phyloP scores from a whole-genome alignment of 1,140 invertebrate species.

The Megalopta genalis region DNA sequence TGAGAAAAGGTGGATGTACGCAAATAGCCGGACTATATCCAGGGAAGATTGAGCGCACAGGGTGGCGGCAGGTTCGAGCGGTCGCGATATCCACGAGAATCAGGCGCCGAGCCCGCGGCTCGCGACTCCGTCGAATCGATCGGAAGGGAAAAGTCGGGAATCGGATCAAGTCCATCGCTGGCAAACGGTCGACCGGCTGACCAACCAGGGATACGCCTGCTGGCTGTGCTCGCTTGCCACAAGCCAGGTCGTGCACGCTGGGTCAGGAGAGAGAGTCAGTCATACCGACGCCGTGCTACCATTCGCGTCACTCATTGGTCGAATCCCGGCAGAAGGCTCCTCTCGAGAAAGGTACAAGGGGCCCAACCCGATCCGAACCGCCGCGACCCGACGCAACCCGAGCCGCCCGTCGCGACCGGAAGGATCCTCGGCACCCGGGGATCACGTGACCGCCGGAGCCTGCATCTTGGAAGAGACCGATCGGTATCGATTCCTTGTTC shows the following conservation, averaged over 20 bases:
- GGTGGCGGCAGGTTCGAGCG: too few species aligned
- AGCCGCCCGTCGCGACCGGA: not conserved
- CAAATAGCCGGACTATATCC: not conserved
- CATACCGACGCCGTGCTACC: conserved; percentile 73
- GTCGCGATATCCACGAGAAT: not conserved
- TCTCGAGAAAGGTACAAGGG: conserved; percentile 24
- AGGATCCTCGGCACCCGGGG: not conserved
- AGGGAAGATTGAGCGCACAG: not conserved
- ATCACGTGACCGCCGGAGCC: conserved; percentile 38
- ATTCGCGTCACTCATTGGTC: conserved; percentile 69
- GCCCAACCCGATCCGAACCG: not conserved
- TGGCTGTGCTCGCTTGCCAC: conserved; percentile 57
- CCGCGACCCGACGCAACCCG: too few species aligned
- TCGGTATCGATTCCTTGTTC: not conserved
- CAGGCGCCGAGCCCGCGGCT: not conserved
- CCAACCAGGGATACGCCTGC: conserved; percentile 67
- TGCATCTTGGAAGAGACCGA: too few species aligned
- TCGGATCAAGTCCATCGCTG: conserved; percentile 56
- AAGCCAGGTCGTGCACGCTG: conserved; percentile 65
- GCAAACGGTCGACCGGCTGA: conserved; percentile 68
- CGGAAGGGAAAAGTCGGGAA: conserved; percentile 44
- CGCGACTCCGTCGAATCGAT: not conserved
- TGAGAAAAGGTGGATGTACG: too few species aligned
- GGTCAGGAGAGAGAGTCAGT: conserved; percentile 71
- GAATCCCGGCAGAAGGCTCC: conserved; percentile 24